phyloP scores from a whole-genome alignment of 1,140 invertebrate genomes.

The Ridgeia piscesae region DNA sequence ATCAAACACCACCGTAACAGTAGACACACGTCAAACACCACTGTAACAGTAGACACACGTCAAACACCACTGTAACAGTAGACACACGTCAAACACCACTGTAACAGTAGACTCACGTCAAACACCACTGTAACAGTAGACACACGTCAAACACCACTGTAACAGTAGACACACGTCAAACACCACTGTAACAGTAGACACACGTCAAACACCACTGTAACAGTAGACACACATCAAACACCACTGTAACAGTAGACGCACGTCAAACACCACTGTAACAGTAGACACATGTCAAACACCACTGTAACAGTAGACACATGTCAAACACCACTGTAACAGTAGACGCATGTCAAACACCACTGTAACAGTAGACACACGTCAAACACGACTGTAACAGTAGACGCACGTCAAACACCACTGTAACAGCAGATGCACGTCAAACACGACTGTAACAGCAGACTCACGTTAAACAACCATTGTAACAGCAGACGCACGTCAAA shows the following conservation, averaged over 20 bases:
- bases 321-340: slow-evolving; percentile 52
- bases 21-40: slow-evolving; percentile 51
- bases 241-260: too few species aligned
- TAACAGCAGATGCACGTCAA: too few species aligned
- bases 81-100: slow-evolving; percentile 55
- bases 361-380: too few species aligned
- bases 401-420: not conserved
- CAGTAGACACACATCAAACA: slow-evolving; percentile 15
- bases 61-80: too few species aligned
- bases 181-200: too few species aligned
- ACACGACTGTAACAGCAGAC: slow-evolving; percentile 46
- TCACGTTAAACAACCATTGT: too few species aligned
- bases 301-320: too few species aligned
- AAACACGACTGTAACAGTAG: slow-evolving; percentile 49
- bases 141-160: slow-evolving; percentile 54
- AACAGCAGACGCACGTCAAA: too few species aligned
- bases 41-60: slow-evolving; percentile 39
- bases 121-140: too few species aligned
- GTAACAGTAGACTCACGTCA: slow-evolving; percentile 30
- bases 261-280: slow-evolving; percentile 53
- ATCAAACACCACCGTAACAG: too few species aligned
- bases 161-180: slow-evolving; percentile 28
- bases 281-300: slow-evolving; percentile 8
- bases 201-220: slow-evolving; percentile 54
- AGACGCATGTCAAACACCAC: not conserved